Base-by-base conservation (phyloP, 2,888 invertebrate genomes). In the Aproaerema taeniolella region DNA sequence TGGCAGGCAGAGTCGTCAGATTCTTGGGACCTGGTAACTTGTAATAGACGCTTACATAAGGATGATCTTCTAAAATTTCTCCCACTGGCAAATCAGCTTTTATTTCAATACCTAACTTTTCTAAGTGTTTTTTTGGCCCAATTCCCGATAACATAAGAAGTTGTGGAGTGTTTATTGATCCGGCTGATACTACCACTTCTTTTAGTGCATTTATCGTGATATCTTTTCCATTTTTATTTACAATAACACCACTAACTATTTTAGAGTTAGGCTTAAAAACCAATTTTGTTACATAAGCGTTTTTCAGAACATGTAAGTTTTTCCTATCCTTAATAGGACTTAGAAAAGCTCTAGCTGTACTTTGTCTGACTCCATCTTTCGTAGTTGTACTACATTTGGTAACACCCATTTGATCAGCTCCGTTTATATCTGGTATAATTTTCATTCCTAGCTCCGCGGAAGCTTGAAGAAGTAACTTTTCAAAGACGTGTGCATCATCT, bases 341-440 rank as follows among this genome's bases (percentile, higher is more conserved):
- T 5, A 90, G 59, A 53, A 86, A 92, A 31, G 88, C 88, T 50
- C 82, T 80, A 1, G 89, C 85, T 0, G 89, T 87, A 46, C 89
- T 87, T 38, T 76, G 80, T 43, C 89, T 67, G 5, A 59, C 50
- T 0, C 89, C 89, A 17, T 73, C 60, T 50, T 82, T 79, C 39
- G 80, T 72, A 12, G 79, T 89, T 7, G 68, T 74, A 39, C 78
- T 79, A 1, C 76, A 42, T 47, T 74, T 76, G 0, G 78, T 71
- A 15, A 86, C 73, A 1, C 89, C 89, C 47, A 87, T 77, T 63
- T 88, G 88, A 11, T 67, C 64, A 13, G 58, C 61, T 7, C 81
- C 85, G 49, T 88, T 81, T 2, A 72, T 31, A 41, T 87, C 77
- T 34, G 75, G 75, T 26, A 59, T 38, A 14, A 63, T 54, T 33